These are phyloP conservation scores for Pocota personata DNA, from an alignment of 2,888 invertebrate species.

Conservation along the genomic window DNA sequence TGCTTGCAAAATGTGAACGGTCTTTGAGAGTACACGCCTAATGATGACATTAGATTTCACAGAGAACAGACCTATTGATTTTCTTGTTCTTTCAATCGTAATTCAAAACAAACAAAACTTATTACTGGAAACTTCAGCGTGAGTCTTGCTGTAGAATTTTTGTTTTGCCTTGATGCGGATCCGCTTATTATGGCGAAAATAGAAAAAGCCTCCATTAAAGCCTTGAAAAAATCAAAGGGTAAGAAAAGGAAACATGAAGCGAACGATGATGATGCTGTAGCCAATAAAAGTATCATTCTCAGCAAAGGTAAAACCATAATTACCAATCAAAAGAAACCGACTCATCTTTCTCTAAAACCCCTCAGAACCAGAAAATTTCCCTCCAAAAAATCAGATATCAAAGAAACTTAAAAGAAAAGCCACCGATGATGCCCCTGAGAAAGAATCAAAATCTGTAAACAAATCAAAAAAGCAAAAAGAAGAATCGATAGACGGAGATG, in stretches of 20 bases:
- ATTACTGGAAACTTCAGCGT: background rate
- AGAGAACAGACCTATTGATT: no score
- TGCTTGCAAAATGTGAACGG: no score
- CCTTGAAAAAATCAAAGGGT: constrained; percentile 75
- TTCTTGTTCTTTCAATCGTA: background rate
- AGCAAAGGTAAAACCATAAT: constrained; percentile 66
- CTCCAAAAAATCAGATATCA: constrained; percentile 27
- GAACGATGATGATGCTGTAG: constrained; percentile 78
- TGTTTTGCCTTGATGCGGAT: constrained; percentile 9
- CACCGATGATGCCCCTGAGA: background rate
- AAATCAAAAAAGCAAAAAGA: constrained; percentile 73
- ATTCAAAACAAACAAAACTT: background rate
- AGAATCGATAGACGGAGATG: constrained; percentile 79
- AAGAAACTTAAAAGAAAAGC: constrained; percentile 47
- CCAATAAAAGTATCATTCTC: constrained; percentile 79
- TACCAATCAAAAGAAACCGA: background rate
- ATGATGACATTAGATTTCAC: no score
- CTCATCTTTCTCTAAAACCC: background rate
- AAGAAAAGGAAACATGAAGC: constrained; percentile 76
- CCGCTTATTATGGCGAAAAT: constrained; percentile 31
- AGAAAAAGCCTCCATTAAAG: constrained; percentile 15
- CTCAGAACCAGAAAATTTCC: constrained; percentile 19
- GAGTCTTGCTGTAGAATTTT: background rate
- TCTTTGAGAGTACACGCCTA: no score
- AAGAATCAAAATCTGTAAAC: constrained; percentile 38